Evolutionary conservation across 2,113 vertebrate genomes (phyloP).

Genomic region (Catharus minimus): DNA sequence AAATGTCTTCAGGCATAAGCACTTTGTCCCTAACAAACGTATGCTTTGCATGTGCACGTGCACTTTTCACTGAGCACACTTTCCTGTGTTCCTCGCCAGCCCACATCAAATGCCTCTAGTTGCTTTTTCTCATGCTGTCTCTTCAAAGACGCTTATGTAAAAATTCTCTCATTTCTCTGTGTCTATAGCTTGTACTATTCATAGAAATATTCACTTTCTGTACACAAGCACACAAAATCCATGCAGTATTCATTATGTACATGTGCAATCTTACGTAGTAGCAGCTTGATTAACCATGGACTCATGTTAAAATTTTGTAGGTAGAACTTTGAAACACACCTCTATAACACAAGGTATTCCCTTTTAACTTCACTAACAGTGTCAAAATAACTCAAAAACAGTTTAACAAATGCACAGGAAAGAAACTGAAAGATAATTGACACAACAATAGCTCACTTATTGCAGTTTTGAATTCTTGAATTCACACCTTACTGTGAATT

Average conservation of each 20-base stretch:
- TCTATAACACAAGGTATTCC: background rate
- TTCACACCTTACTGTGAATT: background rate
- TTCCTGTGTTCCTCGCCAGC: background rate
- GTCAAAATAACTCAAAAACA: background rate
- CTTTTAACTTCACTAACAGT: background rate
- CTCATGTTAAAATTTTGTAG: background rate
- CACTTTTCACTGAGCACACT: background rate
- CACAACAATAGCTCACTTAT: background rate
- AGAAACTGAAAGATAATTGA: background rate
- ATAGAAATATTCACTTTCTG: background rate
- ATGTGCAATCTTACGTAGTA: background rate
- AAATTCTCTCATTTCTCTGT: background rate
- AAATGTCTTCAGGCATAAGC: background rate
- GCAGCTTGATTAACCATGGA: background rate
- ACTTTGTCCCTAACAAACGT: slow-evolving; percentile 1
- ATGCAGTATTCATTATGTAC: background rate
- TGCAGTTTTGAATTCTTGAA: background rate
- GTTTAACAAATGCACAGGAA: background rate
- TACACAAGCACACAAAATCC: background rate
- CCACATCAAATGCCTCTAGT: slow-evolving; percentile 1
- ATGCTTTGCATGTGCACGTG: background rate
- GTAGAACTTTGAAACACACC: background rate
- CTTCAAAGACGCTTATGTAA: slow-evolving; percentile 14
- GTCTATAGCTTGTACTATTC: background rate
- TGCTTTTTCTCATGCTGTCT: slow-evolving; percentile 12